Conservation (phyloP, 2,888 invertebrate species). For the Cerastis rubricosa region DNA sequence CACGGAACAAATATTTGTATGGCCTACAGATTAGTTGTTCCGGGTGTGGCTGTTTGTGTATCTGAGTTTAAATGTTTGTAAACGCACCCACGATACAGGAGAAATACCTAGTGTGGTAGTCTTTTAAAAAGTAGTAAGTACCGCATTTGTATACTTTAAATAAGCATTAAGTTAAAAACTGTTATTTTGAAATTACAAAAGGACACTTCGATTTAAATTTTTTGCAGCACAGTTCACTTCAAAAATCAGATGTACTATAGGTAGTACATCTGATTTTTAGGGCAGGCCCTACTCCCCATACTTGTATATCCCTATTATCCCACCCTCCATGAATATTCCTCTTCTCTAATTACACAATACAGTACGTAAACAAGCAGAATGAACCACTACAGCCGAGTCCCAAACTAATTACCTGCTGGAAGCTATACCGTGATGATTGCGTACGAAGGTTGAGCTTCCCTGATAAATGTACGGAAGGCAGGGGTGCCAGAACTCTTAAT, state of each 20-base stretch:
- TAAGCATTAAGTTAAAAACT: too few species aligned
- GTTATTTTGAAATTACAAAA: too few species aligned
- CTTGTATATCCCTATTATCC: not conserved
- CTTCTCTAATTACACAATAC: constrained; percentile 8
- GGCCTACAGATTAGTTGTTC: too few species aligned
- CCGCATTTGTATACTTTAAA: too few species aligned
- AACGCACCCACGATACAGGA: too few species aligned
- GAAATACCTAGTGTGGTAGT: too few species aligned
- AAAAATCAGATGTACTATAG: not conserved
- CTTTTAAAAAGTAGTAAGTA: too few species aligned
- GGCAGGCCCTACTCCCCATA: not conserved
- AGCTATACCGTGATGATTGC: constrained; percentile 32
- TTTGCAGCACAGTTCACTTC: not conserved
- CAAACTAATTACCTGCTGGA: constrained; percentile 49
- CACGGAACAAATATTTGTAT: too few species aligned
- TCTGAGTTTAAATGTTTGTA: too few species aligned
- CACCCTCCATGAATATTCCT: constrained; percentile 18
- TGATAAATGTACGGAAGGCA: constrained; percentile 57
- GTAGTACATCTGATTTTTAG: too few species aligned
- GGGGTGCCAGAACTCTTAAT: constrained; percentile 67
- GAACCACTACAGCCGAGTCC: constrained; percentile 5
- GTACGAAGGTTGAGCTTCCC: constrained; percentile 40
- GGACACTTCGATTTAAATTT: too few species aligned
- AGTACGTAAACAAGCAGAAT: constrained; percentile 33
- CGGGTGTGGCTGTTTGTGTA: too few species aligned